Conservation (phyloP, 2,113 vertebrate species). For the Corythoichthys intestinalis region DNA sequence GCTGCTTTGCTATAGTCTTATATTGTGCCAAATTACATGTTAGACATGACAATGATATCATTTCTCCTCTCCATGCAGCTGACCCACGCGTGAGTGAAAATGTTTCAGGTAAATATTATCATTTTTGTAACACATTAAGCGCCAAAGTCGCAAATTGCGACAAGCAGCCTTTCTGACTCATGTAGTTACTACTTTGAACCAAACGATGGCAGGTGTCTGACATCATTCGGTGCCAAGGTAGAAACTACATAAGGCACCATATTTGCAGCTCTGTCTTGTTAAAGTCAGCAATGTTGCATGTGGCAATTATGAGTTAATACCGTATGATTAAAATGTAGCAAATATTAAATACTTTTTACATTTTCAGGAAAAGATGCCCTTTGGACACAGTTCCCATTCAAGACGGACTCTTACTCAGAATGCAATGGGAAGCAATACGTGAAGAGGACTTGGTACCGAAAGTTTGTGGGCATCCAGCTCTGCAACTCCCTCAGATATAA, state of each 20-base stretch:
- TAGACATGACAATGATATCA: not conserved
- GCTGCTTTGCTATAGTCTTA: too few relatives aligned
- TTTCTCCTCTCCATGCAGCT: slow-evolving; percentile 68
- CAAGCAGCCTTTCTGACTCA: too few relatives aligned
- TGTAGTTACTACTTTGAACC: too few relatives aligned
- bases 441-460: slow-evolving; percentile 98
- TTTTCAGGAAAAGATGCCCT: slow-evolving; percentile 89
- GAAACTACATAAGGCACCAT: too few relatives aligned
- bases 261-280: too few relatives aligned
- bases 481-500: slow-evolving; percentile 98
- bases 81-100: slow-evolving; percentile 91
- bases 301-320: not conserved
- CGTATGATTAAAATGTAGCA: not conserved
- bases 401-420: slow-evolving; percentile 86
- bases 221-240: too few relatives aligned
- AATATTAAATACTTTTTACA: not conserved
- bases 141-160: too few relatives aligned
- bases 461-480: slow-evolving; percentile 97
- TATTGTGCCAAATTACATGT: not conserved
- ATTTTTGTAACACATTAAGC: not conserved
- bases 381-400: slow-evolving; percentile 93
- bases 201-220: too few relatives aligned
- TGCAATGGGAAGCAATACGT: slow-evolving; percentile 90
- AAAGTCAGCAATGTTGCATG: too few relatives aligned
- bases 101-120: slow-evolving; percentile 79